Conservation (phyloP, 35 echinoderm and acorn worm genomes). For the Ophiothrix spiculata region DNA sequence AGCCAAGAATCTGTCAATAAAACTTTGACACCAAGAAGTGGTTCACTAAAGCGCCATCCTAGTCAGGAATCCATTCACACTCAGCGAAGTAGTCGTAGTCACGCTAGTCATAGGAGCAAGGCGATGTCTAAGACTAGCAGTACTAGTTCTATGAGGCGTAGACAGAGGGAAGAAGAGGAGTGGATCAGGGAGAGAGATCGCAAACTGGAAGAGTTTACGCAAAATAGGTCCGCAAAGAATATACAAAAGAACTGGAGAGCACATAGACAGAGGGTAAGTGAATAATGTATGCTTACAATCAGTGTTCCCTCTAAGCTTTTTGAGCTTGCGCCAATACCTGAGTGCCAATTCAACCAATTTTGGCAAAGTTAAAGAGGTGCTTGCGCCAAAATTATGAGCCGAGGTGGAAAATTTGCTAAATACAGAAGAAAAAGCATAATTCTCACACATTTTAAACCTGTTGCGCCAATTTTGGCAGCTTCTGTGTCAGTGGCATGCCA, state of each 20-base stretch:
- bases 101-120: slow-evolving; percentile 23
- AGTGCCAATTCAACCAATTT: too few relatives aligned
- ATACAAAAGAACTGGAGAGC: slow-evolving; percentile 92
- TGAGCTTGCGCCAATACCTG: too few relatives aligned
- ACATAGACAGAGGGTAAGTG: slow-evolving; percentile 75
- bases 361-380: too few relatives aligned
- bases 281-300: too few relatives aligned
- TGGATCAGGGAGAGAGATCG: slow-evolving; percentile 68
- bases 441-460: too few relatives aligned
- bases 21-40: slow-evolving; percentile 26
- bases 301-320: too few relatives aligned
- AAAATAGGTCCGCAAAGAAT: slow-evolving; percentile 74
- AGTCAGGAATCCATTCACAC: slow-evolving; percentile 66
- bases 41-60: slow-evolving; percentile 40
- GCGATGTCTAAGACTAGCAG: slow-evolving; percentile 4
- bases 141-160: background rate
- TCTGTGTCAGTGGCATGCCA: too few relatives aligned
- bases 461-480: too few relatives aligned
- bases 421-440: too few relatives aligned
- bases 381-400: too few relatives aligned
- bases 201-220: slow-evolving; percentile 73
- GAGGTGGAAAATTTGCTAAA: too few relatives aligned
- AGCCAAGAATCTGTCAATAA: background rate
- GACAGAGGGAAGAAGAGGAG: slow-evolving; percentile 65
- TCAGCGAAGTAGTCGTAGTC: slow-evolving; percentile 19